Evolutionary conservation across 2,113 vertebrate genomes (phyloP), one percentile per base, ranked within the genome.

Genomic region (Campylorhamphus procurvoides): DNA sequence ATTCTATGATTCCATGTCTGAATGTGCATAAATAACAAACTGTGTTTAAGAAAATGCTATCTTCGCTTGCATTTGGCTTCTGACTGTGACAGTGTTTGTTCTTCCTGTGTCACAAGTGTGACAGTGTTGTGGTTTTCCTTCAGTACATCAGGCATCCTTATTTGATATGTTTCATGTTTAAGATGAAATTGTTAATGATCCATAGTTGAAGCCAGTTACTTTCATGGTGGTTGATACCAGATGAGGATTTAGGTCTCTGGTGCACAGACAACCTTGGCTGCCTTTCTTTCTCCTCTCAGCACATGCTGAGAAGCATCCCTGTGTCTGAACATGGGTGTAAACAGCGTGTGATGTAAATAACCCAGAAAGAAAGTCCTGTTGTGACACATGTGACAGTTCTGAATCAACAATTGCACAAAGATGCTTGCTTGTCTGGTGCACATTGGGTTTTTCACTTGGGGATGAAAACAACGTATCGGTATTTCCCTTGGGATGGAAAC

Each of bases 21-120:
- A 74, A 28, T 4, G 7, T 33, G 28, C 20, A 7, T 3, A 28
- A 1, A 4, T 12, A 33, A 17, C 7, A 1, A 20, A 1, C 3
- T 28, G 37, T 40, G 6, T 69, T 53, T 46, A 33, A 59, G 53
- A 40, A 68, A 69, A 33, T 10, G 22, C 13, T 31, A 1, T 11
- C 63, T 58, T 52, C 20, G 84, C 64, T 64, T 78, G 80, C 35
- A 25, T 35, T 77, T 1, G 5, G 42, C 40, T 74, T 1, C 6
- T 13, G 1, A 18, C 66, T 25, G 68, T 39, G 39, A 42, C 35
- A 59, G 39, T 0, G 0, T 74, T 84, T 59, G 18, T 35, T 91
- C 50, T 84, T 84, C 78, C 55, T 71, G 31, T 90, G 73, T 55
- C 28, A 35, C 19, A 55, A 18, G 7, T 28, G 39, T 63, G 56